Percentiles rank a stretch among this genome's conserved stretches.
Conservation (phyloP, 2,888 invertebrate genomes). For the Dusona sp. region DNA sequence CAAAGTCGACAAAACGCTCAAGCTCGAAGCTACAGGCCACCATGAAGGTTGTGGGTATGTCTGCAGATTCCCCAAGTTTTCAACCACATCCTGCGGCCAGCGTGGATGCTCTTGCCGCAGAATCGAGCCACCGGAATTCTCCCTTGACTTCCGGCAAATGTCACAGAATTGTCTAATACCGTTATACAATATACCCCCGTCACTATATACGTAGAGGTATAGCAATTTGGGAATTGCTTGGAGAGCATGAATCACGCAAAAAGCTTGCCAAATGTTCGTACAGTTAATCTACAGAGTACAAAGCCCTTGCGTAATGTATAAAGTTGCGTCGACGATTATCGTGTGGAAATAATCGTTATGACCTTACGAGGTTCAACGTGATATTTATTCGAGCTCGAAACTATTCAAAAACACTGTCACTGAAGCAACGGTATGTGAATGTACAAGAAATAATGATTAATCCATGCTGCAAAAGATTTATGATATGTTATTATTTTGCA, state of each 20-base stretch:
- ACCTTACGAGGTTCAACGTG: background rate
- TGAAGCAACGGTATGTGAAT: background rate
- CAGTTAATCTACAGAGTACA: background rate
- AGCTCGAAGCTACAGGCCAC: slow-evolving; percentile 17
- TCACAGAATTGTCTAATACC: slow-evolving; percentile 35
- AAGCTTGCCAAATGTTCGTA: background rate
- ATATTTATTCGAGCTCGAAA: background rate
- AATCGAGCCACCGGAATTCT: slow-evolving; percentile 45
- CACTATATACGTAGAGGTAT: no score
- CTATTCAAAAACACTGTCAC: slow-evolving; percentile 1
- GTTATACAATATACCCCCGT: background rate
- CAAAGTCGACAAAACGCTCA: slow-evolving; percentile 63
- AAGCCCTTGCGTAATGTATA: background rate
- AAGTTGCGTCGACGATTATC: background rate
- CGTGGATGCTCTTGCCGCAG: slow-evolving; percentile 23
- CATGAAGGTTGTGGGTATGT: slow-evolving; percentile 14
- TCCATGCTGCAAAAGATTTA: background rate
- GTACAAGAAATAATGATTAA: background rate
- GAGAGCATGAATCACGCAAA: slow-evolving; percentile 25
- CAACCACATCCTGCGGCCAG: slow-evolving; percentile 33
- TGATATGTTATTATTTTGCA: background rate
- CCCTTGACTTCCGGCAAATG: slow-evolving; percentile 32
- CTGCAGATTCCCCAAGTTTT: slow-evolving; percentile 56
- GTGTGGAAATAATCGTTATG: slow-evolving; percentile 1
- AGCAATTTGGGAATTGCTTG: slow-evolving; percentile 35